Conservation (phyloP, 2,888 invertebrate genomes). For the Morpho helenor region DNA sequence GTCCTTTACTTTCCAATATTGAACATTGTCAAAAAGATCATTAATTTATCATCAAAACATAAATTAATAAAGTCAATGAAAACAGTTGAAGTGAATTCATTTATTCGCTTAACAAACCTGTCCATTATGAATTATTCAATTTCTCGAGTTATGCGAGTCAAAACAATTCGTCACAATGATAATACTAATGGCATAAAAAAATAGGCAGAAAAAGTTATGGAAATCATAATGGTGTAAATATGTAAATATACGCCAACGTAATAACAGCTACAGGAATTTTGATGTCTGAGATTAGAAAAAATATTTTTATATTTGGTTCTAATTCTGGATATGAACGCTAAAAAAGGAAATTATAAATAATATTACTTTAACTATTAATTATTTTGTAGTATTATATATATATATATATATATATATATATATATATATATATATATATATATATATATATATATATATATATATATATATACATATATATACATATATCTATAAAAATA, state of each 20-base stretch:
- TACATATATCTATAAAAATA: too few species aligned
- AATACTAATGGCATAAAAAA: slow-evolving; percentile 15
- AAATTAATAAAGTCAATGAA: slow-evolving; percentile 9
- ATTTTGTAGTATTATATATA: too few species aligned
- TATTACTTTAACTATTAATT: too few species aligned
- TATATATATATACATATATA: too few species aligned
- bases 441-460: too few species aligned
- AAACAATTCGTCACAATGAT: slow-evolving; percentile 14
- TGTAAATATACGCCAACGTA: not conserved
- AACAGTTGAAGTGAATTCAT: slow-evolving; percentile 4
- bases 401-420: too few species aligned
- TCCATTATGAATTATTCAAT: slow-evolving; percentile 18
- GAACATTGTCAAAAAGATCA: not conserved
- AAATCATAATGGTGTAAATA: not conserved
- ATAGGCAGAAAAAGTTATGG: slow-evolving; percentile 6
- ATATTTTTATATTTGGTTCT: not conserved
- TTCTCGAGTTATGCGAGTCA: slow-evolving; percentile 10
- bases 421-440: too few species aligned
- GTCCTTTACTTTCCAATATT: too few species aligned
- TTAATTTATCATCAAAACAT: slow-evolving; percentile 2
- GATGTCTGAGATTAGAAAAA: not conserved
- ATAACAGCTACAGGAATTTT: not conserved
- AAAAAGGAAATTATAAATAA: too few species aligned
- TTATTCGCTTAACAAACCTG: slow-evolving; percentile 7
- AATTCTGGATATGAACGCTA: too few species aligned